Base-by-base conservation (phyloP, 2,113 vertebrate genomes). In the Collichthys lucidus region DNA sequence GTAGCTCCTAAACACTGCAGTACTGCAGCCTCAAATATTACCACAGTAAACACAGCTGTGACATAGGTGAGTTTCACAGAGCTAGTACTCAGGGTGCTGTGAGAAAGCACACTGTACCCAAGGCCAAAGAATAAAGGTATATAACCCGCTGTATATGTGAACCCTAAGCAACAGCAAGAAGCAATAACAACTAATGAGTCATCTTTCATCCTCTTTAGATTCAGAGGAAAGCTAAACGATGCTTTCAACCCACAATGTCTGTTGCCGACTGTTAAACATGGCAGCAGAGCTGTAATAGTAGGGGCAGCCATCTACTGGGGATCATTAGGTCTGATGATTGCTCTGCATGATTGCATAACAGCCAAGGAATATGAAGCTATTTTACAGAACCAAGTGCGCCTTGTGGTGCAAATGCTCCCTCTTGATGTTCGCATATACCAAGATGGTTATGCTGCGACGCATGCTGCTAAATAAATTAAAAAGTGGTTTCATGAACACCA, bases 301-400 rank as follows among this genome's bases (percentile, higher is more conserved):
- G 78, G 80, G 77, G 61, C 77, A 85, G 74, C 80, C 66, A 72
- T 89, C 89, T 79, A 82, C 86, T 67, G 90, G 88, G 91, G 72
- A 86, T 86, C 90, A 87, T 92, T 92, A 91, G 82, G 69, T 57
- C 85, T 83, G 75, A 88, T 91, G 86, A 92, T 90, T 87, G 77
- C 85, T 66, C 64, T 88, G 80, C 86, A 84, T 85, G 88, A 90
- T 89, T 89, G 86, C 76, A 80, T 92, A 92, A 90, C 73, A 88
- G 83, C 78, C 57, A 60, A 64, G 49, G 49, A 89, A 89, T 84
- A 86, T 85, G 64, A 77, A 80, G 88, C 83, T 86, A 84, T 89
- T 92, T 89, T 82, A 88, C 77, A 83, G 66, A 26, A 68, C 24
- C 50, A 85, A 87, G 79, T 69, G 81, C 78, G 85, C 89, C 90